Evolutionary conservation across 1,140 invertebrate genomes (phyloP).

Genomic region (Uloborus diversus): DNA sequence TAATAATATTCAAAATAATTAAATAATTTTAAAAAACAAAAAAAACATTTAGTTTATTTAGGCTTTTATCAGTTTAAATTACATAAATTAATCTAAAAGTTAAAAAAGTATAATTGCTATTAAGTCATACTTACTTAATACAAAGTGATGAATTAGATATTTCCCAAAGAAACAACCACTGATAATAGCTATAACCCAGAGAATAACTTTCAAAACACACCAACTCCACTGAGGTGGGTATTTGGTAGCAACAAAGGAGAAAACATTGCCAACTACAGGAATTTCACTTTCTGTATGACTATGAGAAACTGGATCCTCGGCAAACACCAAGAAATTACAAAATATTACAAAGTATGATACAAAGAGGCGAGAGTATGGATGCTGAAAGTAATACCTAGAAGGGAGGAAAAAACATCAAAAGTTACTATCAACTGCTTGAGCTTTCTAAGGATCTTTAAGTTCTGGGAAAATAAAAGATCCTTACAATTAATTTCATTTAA

Average conservation of each 20-base stretch:
- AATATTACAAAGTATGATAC: conserved; percentile 70
- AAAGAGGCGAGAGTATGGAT: conserved; percentile 69
- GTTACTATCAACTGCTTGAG: too few species aligned
- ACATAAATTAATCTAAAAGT: neutral
- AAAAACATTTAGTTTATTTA: neutral
- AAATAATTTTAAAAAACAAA: neutral
- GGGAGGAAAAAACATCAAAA: neutral
- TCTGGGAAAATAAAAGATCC: too few species aligned
- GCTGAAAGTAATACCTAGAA: conserved; percentile 70
- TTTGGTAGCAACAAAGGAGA: conserved; percentile 69
- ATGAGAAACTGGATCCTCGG: conserved; percentile 72
- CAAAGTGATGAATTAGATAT: conserved; percentile 66
- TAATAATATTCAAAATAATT: neutral
- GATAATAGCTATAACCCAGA: conserved; percentile 69
- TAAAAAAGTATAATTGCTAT: neutral
- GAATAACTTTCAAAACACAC: conserved; percentile 68
- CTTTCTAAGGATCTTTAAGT: too few species aligned
- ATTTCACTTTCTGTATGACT: conserved; percentile 69
- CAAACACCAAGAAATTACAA: conserved; percentile 72
- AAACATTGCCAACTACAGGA: conserved; percentile 70
- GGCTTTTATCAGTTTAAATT: neutral
- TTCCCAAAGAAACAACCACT: conserved; percentile 67
- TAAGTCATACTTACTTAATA: conserved; percentile 55
- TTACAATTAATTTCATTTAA: too few species aligned
- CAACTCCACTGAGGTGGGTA: conserved; percentile 69